These are phyloP conservation scores for Macrosoma leucophasiata DNA, from an alignment of 2,888 invertebrate species.

Conservation along the genomic window DNA sequence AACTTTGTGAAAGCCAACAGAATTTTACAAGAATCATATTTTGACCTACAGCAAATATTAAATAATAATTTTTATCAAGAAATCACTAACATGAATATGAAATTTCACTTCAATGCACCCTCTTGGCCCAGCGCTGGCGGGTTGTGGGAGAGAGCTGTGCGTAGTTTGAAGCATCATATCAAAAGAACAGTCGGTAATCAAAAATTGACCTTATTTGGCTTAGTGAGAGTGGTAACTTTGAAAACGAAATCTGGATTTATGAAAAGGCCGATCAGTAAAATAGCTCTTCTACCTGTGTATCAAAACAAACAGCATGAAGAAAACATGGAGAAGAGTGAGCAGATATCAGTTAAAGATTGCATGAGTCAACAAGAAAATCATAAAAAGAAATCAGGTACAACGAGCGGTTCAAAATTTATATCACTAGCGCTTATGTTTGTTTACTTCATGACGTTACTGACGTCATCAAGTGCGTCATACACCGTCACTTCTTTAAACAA, in stretches of 20 bases:
- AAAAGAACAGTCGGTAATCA: neutral
- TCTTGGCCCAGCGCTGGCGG: neutral
- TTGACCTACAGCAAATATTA: no score
- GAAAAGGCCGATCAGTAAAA: constrained; percentile 11
- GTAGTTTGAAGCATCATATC: neutral
- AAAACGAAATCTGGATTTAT: constrained; percentile 11
- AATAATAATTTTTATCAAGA: no score
- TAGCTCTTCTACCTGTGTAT: constrained; percentile 6
- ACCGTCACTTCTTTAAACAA: neutral
- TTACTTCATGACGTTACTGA: neutral
- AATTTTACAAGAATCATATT: neutral
- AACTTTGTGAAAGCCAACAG: constrained; percentile 10
- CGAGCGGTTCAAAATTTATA: neutral
- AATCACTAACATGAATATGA: no score
- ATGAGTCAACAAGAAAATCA: no score
- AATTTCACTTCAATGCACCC: neutral
- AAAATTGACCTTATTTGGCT: constrained; percentile 2
- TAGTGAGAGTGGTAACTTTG: constrained; percentile 15
- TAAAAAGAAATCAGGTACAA: no score
- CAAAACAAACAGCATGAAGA: constrained; percentile 4
- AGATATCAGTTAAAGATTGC: no score
- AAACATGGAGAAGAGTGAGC: neutral
- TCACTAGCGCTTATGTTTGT: neutral
- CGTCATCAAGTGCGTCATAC: neutral
- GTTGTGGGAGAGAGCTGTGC: neutral